Evolutionary conservation across 2,113 vertebrate species (phyloP), one percentile per base, ranked within the genome.

Genomic region (Panthera tigris): DNA sequence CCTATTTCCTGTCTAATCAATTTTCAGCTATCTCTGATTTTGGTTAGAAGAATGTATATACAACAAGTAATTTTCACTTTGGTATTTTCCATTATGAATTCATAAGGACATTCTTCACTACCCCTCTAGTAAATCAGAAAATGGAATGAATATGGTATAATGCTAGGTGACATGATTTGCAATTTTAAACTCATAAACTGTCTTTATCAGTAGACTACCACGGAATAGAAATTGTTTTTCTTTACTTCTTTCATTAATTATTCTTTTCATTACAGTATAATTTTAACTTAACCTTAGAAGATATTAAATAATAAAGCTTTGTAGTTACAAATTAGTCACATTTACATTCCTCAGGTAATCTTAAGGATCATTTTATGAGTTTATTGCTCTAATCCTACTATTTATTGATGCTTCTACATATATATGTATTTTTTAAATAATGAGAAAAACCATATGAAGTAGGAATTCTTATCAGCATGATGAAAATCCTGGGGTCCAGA

Each of bases 61-160:
- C 16, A 50, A 52, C 18, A 41, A 19, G 29, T 25, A 89, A 81
- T 88, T 81, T 89, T 97, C 31, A 97, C 65, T n/a, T 96, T 74
- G 69, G n/a, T 80, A 94, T 96, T 94, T 97, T 96, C 78, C 95
- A 80, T 86, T 86, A 89, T 65, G 21, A 73, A 91, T 97, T 98
- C 21, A 63, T 48, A 96, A 96, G 27, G 41, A 18, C 13, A 92
- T 85, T 98, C 65, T 85, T 80, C 50, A 76, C 29, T 93, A 79
- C 23, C 14, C 52, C 73, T 96, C 45, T 89, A 57, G 68, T 33
- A 88, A 95, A 76, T 78, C 14, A 76, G 19, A 39, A 86, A 83
- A 96, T 25, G 41, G 61, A 92, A 92, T 50, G 89, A 81, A 66
- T 29, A 14, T 19, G 21, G 21, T n/a, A 2, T 27, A 85, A 79